phyloP scores from a whole-genome alignment of 2,797 vertebrate species.

The Alca torda region DNA sequence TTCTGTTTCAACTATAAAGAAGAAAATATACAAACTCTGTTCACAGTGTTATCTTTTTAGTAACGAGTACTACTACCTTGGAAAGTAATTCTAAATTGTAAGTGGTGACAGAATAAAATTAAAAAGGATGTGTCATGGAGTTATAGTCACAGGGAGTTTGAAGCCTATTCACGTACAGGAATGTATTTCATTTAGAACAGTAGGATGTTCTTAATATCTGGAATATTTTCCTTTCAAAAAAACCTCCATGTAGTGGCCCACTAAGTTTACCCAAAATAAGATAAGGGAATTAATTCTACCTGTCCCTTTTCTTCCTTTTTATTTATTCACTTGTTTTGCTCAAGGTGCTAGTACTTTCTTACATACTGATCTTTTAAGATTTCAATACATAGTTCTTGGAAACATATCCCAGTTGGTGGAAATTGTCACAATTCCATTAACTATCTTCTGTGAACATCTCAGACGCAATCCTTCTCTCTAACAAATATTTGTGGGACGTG shows the following conservation, averaged over 20 bases:
- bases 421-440: constrained; percentile 22
- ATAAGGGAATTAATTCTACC: not conserved
- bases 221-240: not conserved
- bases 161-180: not conserved
- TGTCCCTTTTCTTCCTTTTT: not conserved
- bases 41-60: not conserved
- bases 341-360: not conserved
- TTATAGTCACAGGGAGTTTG: not conserved
- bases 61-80: not conserved
- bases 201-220: not conserved
- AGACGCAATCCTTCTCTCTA: not conserved
- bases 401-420: not conserved
- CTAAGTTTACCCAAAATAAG: not conserved
- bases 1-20: not conserved
- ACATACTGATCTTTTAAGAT: not conserved
- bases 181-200: not conserved
- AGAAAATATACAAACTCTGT: not conserved
- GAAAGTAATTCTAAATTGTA: not conserved
- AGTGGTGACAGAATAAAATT: not conserved
- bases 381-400: not conserved
- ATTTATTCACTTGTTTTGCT: not conserved
- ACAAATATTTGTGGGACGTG: constrained; percentile 20
- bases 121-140: not conserved
- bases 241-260: not conserved
- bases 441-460: not conserved